Evolutionary conservation across 1,140 invertebrate species (phyloP), one percentile per base, ranked within the genome.

Genomic region (Drosophila grimshawi): DNA sequence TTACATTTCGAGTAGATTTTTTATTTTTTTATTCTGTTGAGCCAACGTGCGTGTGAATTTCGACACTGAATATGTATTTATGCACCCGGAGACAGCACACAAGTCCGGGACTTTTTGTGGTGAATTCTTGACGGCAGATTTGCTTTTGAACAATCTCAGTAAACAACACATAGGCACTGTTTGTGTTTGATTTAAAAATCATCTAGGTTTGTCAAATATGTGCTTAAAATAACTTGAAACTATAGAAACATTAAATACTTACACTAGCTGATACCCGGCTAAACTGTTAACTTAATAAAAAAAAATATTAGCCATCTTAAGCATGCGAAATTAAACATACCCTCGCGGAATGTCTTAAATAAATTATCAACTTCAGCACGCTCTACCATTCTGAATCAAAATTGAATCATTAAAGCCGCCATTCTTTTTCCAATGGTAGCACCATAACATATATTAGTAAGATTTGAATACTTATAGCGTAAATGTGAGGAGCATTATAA

Each of bases 21-120:
- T 19, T 19, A 19, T 19, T 19, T 19, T 19, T 19, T 19, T 19
- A 19, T 19, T 19, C 19, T 19, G 19, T 19, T 19, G 19, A 19
- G 1, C 10, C 11, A 63, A 56, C 19, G 35, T 35, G 49, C 3
- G 68, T 80, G 77, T 68, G 69, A 85, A 70, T 71, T 74, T 53
- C 52, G 37, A 52, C 80, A 76, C 71, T 35, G 11, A 27, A 51
- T 56, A 35, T 8, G 49, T 69, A 65, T 69, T 51, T 52, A 60
- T 60, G 46, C 33, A 4, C 6, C 19, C 35, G 43, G 55, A 29
- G 39, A 69, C 30, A 49, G 10, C 39, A 35, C 49, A 32, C 49
- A 39, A 29, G 39, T 48, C 41, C 43, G 56, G 68, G 30, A 60
- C 30, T 66, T 63, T 77, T 52, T 37, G 30, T 11, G 41, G 3